Percentiles rank a stretch among this genome's conserved stretches.
Conservation (phyloP, 2,797 vertebrate species). For the Chaunax sp. region DNA sequence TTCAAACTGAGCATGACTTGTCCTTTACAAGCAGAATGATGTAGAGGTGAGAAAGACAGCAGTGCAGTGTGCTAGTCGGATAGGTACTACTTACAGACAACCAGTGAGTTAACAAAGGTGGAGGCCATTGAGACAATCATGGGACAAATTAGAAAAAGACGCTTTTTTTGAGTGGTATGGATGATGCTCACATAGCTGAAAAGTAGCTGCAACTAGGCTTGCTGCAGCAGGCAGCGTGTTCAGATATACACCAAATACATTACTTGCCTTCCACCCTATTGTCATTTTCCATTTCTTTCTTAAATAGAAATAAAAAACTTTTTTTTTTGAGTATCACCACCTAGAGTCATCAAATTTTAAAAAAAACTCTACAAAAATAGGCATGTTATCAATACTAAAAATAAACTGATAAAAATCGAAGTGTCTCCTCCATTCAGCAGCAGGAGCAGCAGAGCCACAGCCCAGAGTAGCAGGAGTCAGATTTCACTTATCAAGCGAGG, state of each 20-base stretch:
- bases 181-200: conserved; percentile 32
- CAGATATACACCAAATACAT: background rate
- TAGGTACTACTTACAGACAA: conserved; percentile 60
- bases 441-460: background rate
- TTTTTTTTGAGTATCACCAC: too few relatives aligned
- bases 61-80: conserved; percentile 53
- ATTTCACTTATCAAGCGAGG: background rate
- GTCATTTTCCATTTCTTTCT: too few relatives aligned
- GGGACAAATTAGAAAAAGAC: conserved; percentile 39
- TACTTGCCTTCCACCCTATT: background rate
- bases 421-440: background rate
- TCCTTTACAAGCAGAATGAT: conserved; percentile 43
- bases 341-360: too few relatives aligned
- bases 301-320: too few relatives aligned
- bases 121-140: conserved; percentile 48
- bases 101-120: conserved; percentile 53
- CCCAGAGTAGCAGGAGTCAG: background rate
- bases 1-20: conserved; percentile 14
- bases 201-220: conserved; percentile 22
- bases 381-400: background rate
- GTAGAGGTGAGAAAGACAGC: conserved; percentile 35
- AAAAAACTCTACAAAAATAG: background rate
- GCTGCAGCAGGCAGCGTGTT: background rate
- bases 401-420: background rate
- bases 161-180: conserved; percentile 44